Evolutionary conservation across 2,888 invertebrate species (phyloP).

Genomic region (Tenodera sinensis): DNA sequence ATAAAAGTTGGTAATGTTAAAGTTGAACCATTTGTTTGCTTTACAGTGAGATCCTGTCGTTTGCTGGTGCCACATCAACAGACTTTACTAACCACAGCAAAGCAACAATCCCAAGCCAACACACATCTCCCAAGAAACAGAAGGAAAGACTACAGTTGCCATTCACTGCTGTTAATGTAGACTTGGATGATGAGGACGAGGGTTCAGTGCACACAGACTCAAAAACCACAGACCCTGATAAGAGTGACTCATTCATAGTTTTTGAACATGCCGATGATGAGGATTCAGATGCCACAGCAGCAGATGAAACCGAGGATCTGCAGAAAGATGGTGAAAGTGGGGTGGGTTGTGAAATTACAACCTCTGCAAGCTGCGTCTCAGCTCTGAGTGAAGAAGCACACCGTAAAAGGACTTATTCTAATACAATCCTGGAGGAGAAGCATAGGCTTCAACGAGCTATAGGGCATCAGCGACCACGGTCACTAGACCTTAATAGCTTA

Average conservation of each 20-base stretch:
- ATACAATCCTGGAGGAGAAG: background rate
- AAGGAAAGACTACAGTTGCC: background rate
- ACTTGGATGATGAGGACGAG: background rate
- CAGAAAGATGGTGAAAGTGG: background rate
- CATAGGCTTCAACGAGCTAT: background rate
- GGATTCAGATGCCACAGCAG: slow-evolving; percentile 11
- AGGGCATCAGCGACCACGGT: slow-evolving; percentile 39
- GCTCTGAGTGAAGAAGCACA: background rate
- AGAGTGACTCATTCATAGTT: slow-evolving; percentile 49
- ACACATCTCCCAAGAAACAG: background rate
- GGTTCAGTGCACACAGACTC: no score
- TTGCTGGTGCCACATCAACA: background rate
- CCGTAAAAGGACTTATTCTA: background rate
- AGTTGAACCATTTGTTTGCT: background rate
- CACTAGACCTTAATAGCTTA: slow-evolving; percentile 40
- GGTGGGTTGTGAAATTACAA: background rate
- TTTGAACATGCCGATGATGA: slow-evolving; percentile 45
- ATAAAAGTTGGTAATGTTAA: background rate
- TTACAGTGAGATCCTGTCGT: background rate
- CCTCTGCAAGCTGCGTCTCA: background rate
- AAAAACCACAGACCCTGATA: slow-evolving; percentile 21
- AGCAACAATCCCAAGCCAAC: background rate
- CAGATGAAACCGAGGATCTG: background rate
- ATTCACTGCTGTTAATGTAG: background rate
- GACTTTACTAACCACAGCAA: background rate